A percentile compares a stretch with the other conserved stretches of the same genome.
phyloP scores from a whole-genome alignment of 2,797 vertebrate genomes.

The Lacerta bilineata region DNA sequence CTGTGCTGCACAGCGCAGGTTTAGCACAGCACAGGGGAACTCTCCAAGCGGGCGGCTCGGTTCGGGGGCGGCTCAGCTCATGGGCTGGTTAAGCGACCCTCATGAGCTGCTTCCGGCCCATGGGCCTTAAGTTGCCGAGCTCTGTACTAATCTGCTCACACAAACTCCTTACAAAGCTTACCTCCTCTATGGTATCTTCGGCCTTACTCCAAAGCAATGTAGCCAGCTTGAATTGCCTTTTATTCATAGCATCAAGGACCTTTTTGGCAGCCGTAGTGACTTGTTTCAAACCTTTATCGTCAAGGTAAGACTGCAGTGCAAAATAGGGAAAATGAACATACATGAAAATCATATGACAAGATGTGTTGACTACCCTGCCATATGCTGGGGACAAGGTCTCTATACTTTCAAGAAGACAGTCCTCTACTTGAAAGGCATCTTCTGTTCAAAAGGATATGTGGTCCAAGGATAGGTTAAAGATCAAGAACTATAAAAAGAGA shows the following conservation, averaged over 20 bases:
- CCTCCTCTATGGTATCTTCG: slow-evolving; percentile 89
- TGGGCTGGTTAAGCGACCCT: too few species aligned
- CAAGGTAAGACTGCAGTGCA: slow-evolving; percentile 89
- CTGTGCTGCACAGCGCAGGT: fast-evolving
- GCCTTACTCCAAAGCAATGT: slow-evolving; percentile 89
- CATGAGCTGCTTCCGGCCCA: too few species aligned
- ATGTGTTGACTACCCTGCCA: neutral
- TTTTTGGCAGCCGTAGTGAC: slow-evolving; percentile 85
- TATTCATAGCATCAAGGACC: slow-evolving; percentile 86
- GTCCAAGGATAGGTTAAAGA: too few species aligned
- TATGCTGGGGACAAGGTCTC: neutral
- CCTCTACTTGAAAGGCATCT: too few species aligned
- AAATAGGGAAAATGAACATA: neutral
- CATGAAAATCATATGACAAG: neutral
- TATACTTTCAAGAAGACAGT: too few species aligned
- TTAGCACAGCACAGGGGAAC: too few species aligned
- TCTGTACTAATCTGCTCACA: neutral
- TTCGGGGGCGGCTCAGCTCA: too few species aligned
- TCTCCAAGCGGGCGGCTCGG: fast-evolving
- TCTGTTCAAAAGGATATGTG: too few species aligned
- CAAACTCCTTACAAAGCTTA: slow-evolving; percentile 59
- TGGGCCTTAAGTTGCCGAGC: too few species aligned
- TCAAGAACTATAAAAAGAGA: too few species aligned
- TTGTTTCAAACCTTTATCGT: slow-evolving; percentile 88
- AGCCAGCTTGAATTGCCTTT: slow-evolving; percentile 83